These are phyloP conservation scores for Drosophila lacertosa DNA, from an alignment of 1,140 invertebrate species.

Conservation along the genomic window DNA sequence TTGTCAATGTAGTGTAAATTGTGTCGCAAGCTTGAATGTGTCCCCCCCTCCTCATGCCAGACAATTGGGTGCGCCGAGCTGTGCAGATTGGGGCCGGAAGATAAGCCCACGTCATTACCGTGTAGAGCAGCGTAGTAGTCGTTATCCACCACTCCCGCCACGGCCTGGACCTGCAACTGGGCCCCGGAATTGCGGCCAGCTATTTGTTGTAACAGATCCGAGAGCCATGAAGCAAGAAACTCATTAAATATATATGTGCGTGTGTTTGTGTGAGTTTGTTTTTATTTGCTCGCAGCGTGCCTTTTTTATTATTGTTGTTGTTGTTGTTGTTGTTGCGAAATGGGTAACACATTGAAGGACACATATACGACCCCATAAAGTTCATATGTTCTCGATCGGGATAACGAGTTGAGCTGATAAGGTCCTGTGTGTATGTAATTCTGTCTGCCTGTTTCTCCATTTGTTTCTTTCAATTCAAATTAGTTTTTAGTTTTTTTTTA, in stretches of 20 bases:
- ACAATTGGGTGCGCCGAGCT: conserved; percentile 59
- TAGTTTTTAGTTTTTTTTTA: not conserved
- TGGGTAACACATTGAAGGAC: not conserved
- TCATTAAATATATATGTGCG: conserved; percentile 22
- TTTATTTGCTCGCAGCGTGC: not conserved
- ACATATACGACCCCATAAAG: no score
- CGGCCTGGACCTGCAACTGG: conserved; percentile 9
- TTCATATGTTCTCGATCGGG: no score
- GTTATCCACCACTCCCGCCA: conserved; percentile 30
- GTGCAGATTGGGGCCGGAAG: conserved; percentile 61
- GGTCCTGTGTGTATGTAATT: no score
- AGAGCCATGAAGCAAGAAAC: conserved; percentile 31
- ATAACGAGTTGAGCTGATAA: no score
- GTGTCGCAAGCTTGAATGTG: conserved; percentile 51
- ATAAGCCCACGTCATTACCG: conserved; percentile 76
- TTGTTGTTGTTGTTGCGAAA: not conserved
- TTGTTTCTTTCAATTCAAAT: not conserved
- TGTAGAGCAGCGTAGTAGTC: conserved; percentile 33
- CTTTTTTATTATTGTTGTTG: not conserved
- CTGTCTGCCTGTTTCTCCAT: no score
- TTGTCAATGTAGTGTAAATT: conserved; percentile 79
- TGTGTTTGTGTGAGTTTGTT: conserved; percentile 4
- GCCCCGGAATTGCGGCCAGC: conserved; percentile 13
- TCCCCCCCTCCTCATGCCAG: not conserved
- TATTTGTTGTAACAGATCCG: conserved; percentile 29